Conservation (phyloP, 1,140 invertebrate genomes). For the Cydia fagiglandana region DNA sequence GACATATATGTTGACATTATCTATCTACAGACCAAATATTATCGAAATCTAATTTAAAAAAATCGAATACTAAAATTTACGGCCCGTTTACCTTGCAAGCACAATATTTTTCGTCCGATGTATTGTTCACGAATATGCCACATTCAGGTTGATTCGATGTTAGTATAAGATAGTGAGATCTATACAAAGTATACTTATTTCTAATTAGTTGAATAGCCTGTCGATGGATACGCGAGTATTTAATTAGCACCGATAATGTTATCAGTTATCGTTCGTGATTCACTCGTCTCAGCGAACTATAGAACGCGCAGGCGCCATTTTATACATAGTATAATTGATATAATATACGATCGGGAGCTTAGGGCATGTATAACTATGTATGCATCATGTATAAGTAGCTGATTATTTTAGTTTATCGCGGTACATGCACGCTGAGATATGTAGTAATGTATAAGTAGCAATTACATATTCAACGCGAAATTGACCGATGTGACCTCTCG, state of each 20-base stretch:
- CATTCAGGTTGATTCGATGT: too few species aligned
- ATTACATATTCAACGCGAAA: too few species aligned
- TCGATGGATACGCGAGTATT: background rate
- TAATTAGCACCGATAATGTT: background rate
- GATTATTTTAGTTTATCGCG: background rate
- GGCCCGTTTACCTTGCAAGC: too few species aligned
- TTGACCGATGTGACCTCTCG: too few species aligned
- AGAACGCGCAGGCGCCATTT: background rate
- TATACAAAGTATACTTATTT: background rate
- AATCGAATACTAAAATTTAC: too few species aligned
- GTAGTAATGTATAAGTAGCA: background rate
- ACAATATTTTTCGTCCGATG: too few species aligned
- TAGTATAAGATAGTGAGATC: too few species aligned
- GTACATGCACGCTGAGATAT: background rate
- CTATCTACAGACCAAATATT: too few species aligned
- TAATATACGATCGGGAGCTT: background rate
- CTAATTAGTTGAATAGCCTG: background rate
- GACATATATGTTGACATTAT: too few species aligned
- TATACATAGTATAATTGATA: background rate
- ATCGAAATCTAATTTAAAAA: too few species aligned
- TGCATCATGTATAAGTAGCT: background rate
- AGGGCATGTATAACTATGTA: background rate
- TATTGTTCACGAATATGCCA: too few species aligned
- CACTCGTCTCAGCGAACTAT: constrained; percentile 2
- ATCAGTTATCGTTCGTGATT: constrained; percentile 1